phyloP scores from a whole-genome alignment of 2,797 vertebrate species.

The Sphenodon punctatus region DNA sequence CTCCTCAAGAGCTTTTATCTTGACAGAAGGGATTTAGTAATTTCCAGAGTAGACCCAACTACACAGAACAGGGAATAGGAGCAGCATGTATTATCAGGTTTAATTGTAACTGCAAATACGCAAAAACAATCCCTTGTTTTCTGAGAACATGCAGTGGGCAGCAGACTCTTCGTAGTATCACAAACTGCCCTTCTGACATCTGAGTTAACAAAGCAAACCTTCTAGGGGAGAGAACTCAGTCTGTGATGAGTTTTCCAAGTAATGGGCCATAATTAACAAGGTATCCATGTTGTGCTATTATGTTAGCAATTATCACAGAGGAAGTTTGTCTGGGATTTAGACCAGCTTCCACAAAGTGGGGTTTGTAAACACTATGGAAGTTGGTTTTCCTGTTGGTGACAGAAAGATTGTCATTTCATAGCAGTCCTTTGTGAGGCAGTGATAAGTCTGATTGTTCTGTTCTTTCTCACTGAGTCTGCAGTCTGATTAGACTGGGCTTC shows the following conservation, averaged over 20 bases:
- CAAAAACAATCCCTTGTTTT: background rate
- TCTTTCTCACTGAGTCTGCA: slow-evolving; percentile 13
- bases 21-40: too few relatives aligned
- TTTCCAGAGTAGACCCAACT: too few relatives aligned
- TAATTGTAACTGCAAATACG: too few relatives aligned
- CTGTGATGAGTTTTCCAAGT: slow-evolving; percentile 33
- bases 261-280: slow-evolving; percentile 18
- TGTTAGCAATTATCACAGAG: slow-evolving; percentile 65
- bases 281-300: slow-evolving; percentile 40
- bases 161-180: background rate
- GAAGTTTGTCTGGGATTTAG: slow-evolving; percentile 69
- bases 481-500: slow-evolving; percentile 50
- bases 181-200: too few relatives aligned
- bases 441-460: slow-evolving; percentile 47
- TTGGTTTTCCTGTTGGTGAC: slow-evolving; percentile 70
- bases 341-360: slow-evolving; percentile 61
- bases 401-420: slow-evolving; percentile 68
- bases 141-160: background rate
- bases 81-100: too few relatives aligned
- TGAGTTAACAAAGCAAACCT: too few relatives aligned
- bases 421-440: slow-evolving; percentile 42
- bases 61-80: too few relatives aligned
- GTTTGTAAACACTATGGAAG: slow-evolving; percentile 67
- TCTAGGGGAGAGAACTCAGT: too few relatives aligned
- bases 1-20: too few relatives aligned